Conservation (phyloP, 2,113 vertebrate genomes). For the Monarcha castaneiventris region DNA sequence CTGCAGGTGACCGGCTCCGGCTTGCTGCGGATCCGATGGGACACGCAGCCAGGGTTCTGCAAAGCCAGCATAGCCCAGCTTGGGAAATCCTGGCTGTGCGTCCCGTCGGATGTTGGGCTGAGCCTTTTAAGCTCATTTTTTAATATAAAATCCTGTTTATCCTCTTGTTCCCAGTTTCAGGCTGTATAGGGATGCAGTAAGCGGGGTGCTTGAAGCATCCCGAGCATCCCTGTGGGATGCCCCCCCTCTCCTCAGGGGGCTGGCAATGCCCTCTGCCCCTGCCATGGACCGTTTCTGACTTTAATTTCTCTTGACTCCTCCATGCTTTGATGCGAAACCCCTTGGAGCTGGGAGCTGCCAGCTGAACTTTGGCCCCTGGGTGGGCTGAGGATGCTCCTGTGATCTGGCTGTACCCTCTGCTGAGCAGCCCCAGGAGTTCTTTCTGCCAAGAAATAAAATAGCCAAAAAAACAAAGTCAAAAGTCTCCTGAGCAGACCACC, state of each 20-base stretch:
- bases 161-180: background rate
- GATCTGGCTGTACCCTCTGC: slow-evolving; percentile 46
- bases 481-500: slow-evolving; percentile 57
- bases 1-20: background rate
- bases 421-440: slow-evolving; percentile 36
- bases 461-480: slow-evolving; percentile 55
- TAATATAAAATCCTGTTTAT: background rate
- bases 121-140: background rate
- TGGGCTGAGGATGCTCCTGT: slow-evolving; percentile 55
- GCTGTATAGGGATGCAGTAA: background rate
- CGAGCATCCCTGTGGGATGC: background rate
- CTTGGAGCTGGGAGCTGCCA: background rate
- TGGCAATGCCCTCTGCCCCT: background rate
- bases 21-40: background rate
- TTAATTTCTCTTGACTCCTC: slow-evolving; percentile 54
- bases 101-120: background rate
- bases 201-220: background rate
- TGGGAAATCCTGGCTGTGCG: background rate
- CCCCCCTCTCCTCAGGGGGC: background rate
- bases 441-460: slow-evolving; percentile 57
- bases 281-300: slow-evolving; percentile 33
- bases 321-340: slow-evolving; percentile 39
- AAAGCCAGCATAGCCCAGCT: background rate
- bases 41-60: background rate
- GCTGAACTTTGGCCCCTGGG: slow-evolving; percentile 63